Evolutionary conservation across 2,888 invertebrate species (phyloP).

Genomic region (Sesia apiformis): DNA sequence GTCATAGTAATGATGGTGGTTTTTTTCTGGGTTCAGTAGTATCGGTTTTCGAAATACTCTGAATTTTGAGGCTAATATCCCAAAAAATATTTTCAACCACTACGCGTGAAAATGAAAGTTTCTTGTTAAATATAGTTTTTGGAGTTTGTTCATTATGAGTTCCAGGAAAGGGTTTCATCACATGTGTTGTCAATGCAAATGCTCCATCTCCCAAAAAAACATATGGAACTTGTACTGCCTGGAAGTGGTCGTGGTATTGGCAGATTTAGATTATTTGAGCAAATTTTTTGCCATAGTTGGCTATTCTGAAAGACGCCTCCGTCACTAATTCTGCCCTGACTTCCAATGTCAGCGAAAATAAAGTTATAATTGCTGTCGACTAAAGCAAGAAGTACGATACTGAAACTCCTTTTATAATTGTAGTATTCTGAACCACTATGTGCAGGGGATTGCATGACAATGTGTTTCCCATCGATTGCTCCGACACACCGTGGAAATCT

Average conservation of each 20-base stretch:
- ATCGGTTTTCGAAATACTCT: constrained; percentile 12
- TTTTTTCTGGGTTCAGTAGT: constrained; percentile 7
- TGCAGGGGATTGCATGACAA: constrained; percentile 10
- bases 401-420: constrained; percentile 11
- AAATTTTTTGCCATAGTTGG: constrained; percentile 17
- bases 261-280: constrained; percentile 15
- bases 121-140: constrained; percentile 15
- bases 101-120: constrained; percentile 7
- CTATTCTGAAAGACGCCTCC: constrained; percentile 15
- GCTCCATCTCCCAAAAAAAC: constrained; percentile 14
- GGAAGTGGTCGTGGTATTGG: constrained; percentile 14
- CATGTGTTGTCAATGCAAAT: constrained; percentile 12
- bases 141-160: constrained; percentile 10
- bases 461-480: constrained; percentile 14
- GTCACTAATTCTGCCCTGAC: constrained; percentile 20
- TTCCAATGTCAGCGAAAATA: constrained; percentile 11
- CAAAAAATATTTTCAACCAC: constrained; percentile 14
- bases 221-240: constrained; percentile 12
- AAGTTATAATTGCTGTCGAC: constrained; percentile 13
- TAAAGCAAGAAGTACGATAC: constrained; percentile 14
- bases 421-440: constrained; percentile 9
- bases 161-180: constrained; percentile 17
- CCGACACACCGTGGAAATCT: constrained; percentile 3
- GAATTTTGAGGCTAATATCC: constrained; percentile 11
- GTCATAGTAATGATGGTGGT: constrained; percentile 9